Evolutionary conservation across 2,797 vertebrate genomes (phyloP).

Genomic region (Hypotaenidia okinawae): DNA sequence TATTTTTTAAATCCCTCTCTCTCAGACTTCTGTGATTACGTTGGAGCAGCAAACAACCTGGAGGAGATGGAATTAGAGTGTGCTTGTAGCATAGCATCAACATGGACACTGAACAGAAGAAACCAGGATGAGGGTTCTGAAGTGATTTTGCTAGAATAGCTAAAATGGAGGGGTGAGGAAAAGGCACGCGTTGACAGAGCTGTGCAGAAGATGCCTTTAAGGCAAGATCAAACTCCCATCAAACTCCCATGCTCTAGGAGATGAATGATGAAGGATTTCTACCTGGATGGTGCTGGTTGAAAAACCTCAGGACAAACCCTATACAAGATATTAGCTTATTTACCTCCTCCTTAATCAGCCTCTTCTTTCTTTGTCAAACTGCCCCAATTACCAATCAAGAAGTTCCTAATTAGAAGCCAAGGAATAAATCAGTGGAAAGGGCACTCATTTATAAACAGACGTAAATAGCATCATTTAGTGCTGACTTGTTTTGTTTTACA

Average conservation of each 20-base stretch:
- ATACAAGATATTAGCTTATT: neutral
- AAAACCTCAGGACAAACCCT: neutral
- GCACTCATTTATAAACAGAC: neutral
- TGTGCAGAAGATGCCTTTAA: neutral
- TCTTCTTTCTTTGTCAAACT: neutral
- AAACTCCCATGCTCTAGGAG: neutral
- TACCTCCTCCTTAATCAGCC: neutral
- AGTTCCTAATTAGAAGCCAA: neutral
- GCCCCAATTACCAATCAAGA: neutral
- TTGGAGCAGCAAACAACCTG: neutral
- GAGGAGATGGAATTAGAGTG: neutral
- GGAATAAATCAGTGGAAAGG: neutral
- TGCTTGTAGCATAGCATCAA: accelerated
- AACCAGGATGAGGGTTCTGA: neutral
- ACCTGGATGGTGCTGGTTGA: neutral
- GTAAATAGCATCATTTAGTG: neutral
- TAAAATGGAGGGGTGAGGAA: neutral
- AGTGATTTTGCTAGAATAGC: neutral
- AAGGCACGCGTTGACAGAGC: accelerated
- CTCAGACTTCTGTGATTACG: accelerated
- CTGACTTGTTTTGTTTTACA: neutral
- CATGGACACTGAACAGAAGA: neutral
- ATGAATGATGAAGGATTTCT: neutral
- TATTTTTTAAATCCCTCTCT: neutral
- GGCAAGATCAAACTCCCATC: neutral